These are phyloP conservation scores for Steinernema khuongi DNA, from an alignment of 1,140 invertebrate genomes.

Conservation along the genomic window DNA sequence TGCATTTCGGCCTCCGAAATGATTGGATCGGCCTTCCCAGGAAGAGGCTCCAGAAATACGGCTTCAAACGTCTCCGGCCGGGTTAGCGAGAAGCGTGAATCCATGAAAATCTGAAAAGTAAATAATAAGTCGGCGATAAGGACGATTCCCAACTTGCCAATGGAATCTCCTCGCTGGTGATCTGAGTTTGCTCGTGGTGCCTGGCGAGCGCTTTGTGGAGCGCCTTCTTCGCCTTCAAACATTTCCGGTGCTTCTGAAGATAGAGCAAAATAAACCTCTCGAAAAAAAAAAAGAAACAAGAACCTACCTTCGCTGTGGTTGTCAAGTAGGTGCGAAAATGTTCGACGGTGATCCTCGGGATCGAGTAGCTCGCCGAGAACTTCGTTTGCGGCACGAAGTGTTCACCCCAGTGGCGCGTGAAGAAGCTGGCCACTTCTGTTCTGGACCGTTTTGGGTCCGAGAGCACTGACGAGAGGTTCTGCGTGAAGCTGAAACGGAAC, in stretches of 20 bases:
- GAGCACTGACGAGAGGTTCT: constrained; percentile 89
- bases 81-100: constrained; percentile 74
- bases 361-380: constrained; percentile 71
- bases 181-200: constrained; percentile 28
- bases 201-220: constrained; percentile 33
- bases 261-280: constrained; percentile 33
- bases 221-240: constrained; percentile 46
- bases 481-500: constrained; percentile 62
- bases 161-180: constrained; percentile 68
- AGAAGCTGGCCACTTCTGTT: constrained; percentile 70
- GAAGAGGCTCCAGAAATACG: constrained; percentile 70
- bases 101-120: constrained; percentile 72
- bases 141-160: constrained; percentile 60
- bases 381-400: constrained; percentile 76
- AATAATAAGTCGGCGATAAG: constrained; percentile 21
- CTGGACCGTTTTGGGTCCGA: constrained; percentile 85
- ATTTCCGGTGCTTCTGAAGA: constrained; percentile 50
- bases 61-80: constrained; percentile 75
- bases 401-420: constrained; percentile 96
- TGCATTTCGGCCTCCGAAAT: constrained; percentile 28
- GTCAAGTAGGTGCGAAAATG: constrained; percentile 83
- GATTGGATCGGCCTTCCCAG: constrained; percentile 36
- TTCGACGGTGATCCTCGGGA: constrained; percentile 75
- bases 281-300: constrained; percentile 22
- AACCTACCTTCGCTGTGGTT: constrained; percentile 60